Evolutionary conservation across 2,797 vertebrate genomes (phyloP), one percentile per base, ranked within the genome.

Genomic region (Gymnopithys bicolor): DNA sequence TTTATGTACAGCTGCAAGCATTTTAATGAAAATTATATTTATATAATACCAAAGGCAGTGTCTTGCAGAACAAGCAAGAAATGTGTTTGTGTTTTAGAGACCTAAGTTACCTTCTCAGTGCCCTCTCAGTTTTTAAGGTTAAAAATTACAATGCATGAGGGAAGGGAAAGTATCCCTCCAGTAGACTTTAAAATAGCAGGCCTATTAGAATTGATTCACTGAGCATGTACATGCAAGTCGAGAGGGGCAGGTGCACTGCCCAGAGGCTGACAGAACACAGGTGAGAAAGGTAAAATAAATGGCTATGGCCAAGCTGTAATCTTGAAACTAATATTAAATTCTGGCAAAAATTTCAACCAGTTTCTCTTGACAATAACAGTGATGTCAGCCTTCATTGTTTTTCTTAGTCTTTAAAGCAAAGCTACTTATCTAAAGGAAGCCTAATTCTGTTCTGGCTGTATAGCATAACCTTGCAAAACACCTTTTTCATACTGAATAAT

Each of bases 171-270:
- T 24, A 24, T 18, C 8, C 23, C 23, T 81, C 37, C 22, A 6
- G 24, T 6, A 49, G 41, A 35, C 8, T 70, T 80, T 67, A 80
- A 43, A 87, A 37, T 10, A 73, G 23, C 27, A 59, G 52, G 10
- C 13, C n/a, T 86, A 0, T 58, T 90, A 75, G 87, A 76, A 48
- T 3, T 28, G 33, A 16, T 51, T 74, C 11, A 25, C 51, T 52
- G 45, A 19, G 43, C 7, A 2, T 10, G 4, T 43, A 11, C 0
- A 0, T 43, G 33, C 46, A 62, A 35, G 51, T 3, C 8, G 67
- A 92, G 64, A 19, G 19, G 52, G 25, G 21, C 28, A 70, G 37
- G 19, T 63, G 24, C 6, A 5, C n/a, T 74, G 64, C 39, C 45
- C 58, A 53, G 49, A 25, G 58, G 17, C 69, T 84, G 77, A 14